These are phyloP conservation scores for Notodonta ziczac DNA, from an alignment of 2,888 invertebrate genomes.

Conservation along the genomic window DNA sequence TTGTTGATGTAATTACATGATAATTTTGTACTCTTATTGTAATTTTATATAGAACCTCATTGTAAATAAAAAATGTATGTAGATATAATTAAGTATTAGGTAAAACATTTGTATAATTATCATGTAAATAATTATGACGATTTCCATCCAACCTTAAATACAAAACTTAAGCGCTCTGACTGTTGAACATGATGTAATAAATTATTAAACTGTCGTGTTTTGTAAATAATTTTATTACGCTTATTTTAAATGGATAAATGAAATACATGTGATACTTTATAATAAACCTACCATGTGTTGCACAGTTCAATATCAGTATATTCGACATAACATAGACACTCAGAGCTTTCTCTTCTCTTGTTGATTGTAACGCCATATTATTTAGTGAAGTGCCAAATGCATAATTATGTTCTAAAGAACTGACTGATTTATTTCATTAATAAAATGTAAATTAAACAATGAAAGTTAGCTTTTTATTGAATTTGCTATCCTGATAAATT, in stretches of 20 bases:
- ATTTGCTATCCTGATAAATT: neutral
- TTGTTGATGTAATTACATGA: conserved; percentile 51
- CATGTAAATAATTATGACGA: conserved; percentile 10
- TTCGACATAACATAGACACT: conserved; percentile 22
- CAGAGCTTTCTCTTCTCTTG: conserved; percentile 46
- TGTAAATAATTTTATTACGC: conserved; percentile 37
- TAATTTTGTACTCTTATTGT: conserved; percentile 1
- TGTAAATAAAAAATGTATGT: conserved; percentile 41
- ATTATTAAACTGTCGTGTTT: conserved; percentile 14
- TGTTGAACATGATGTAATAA: conserved; percentile 16
- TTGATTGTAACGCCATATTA: conserved; percentile 71
- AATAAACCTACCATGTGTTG: conserved; percentile 1
- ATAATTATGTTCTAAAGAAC: conserved; percentile 78
- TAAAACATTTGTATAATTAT: conserved; percentile 15
- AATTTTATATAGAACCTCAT: conserved; percentile 19
- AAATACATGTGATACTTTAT: conserved; percentile 32
- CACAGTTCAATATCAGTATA: conserved; percentile 21
- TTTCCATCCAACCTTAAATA: conserved; percentile 16
- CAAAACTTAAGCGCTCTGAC: conserved; percentile 37
- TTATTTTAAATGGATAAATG: conserved; percentile 30
- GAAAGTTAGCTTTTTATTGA: conserved; percentile 14
- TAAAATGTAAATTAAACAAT: conserved; percentile 54
- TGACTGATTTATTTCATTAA: conserved; percentile 70
- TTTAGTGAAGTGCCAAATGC: conserved; percentile 82
- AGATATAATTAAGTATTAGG: conserved; percentile 33